These are phyloP conservation scores for Ardeotis arabs DNA, from an alignment of 2,113 vertebrate species.

Conservation along the genomic window DNA sequence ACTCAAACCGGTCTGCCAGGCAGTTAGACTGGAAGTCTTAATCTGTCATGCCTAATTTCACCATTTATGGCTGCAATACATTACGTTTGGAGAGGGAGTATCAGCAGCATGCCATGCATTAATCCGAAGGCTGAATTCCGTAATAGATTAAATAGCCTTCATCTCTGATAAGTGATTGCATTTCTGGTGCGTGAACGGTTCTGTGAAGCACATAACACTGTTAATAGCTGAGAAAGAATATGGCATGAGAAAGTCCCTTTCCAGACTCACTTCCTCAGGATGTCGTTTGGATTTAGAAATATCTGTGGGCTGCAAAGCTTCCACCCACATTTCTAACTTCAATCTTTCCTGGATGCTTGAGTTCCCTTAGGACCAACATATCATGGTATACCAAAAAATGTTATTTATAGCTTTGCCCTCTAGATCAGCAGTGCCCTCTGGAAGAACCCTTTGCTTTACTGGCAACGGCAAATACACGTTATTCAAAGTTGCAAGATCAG, in stretches of 20 bases:
- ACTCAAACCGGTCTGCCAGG: neutral
- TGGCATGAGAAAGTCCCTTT: slow-evolving; percentile 49
- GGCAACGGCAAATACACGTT: slow-evolving; percentile 22
- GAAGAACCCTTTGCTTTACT: slow-evolving; percentile 42
- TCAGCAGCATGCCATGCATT: slow-evolving; percentile 13
- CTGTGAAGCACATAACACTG: neutral
- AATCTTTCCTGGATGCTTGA: slow-evolving; percentile 8
- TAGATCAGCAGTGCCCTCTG: slow-evolving; percentile 43
- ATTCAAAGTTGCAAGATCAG: slow-evolving; percentile 36
- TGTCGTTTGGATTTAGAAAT: slow-evolving; percentile 48
- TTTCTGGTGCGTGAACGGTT: slow-evolving; percentile 14
- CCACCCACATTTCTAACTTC: slow-evolving; percentile 48
- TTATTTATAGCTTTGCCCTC: slow-evolving; percentile 35
- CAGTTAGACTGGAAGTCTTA: neutral
- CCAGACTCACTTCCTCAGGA: slow-evolving; percentile 62
- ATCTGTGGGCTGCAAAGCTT: slow-evolving; percentile 46
- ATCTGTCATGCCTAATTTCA: slow-evolving; percentile 15
- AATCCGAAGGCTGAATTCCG: slow-evolving; percentile 2
- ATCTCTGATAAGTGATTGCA: neutral
- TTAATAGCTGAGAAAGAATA: slow-evolving; percentile 32
- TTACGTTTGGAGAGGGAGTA: neutral
- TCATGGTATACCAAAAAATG: slow-evolving; percentile 4
- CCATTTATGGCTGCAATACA: slow-evolving; percentile 33
- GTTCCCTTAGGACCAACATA: slow-evolving; percentile 37
- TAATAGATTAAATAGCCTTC: neutral